phyloP scores from a whole-genome alignment of 2,888 invertebrate species.

The Plagiodera versicolora region DNA sequence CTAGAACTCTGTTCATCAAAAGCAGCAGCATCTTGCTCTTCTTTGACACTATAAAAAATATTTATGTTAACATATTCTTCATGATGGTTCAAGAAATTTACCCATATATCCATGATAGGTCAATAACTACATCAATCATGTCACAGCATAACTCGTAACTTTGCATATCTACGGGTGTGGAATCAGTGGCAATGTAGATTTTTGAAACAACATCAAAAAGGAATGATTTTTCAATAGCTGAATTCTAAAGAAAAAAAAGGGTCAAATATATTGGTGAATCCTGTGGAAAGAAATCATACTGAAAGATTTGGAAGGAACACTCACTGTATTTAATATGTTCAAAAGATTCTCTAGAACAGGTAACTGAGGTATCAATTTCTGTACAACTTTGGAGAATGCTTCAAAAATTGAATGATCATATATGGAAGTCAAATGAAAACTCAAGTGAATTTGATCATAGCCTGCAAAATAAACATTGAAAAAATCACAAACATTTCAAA shows the following conservation, averaged over 20 bases:
- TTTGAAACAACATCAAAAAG: conserved; percentile 99
- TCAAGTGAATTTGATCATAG: conserved; percentile 83
- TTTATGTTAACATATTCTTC: too few relatives aligned
- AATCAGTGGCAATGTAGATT: conserved; percentile 99
- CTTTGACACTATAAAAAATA: conserved; percentile 44
- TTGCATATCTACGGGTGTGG: conserved; percentile 99
- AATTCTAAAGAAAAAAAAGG: conserved; percentile 70
- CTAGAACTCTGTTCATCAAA: conserved; percentile 95
- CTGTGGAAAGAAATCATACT: too few relatives aligned
- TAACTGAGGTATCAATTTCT: conserved; percentile 96
- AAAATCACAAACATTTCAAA: too few relatives aligned
- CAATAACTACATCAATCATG: conserved; percentile 99
- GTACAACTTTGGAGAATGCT: conserved; percentile 99
- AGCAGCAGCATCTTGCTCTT: conserved; percentile 80
- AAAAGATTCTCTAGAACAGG: conserved; percentile 96
- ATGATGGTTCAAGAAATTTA: too few relatives aligned
- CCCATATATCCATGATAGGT: conserved; percentile 99
- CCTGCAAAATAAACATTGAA: conserved; percentile 48
- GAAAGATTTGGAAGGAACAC: conserved; percentile 50
- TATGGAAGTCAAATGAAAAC: conserved; percentile 97
- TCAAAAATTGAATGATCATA: conserved; percentile 99
- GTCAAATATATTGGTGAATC: neutral
- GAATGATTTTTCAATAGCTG: conserved; percentile 98
- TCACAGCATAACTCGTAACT: conserved; percentile 99
- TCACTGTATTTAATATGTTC: conserved; percentile 95